A percentile compares a stretch with the other conserved stretches of the same genome.
Conservation (phyloP, 2,113 vertebrate genomes). For the Zosterops japonicus region DNA sequence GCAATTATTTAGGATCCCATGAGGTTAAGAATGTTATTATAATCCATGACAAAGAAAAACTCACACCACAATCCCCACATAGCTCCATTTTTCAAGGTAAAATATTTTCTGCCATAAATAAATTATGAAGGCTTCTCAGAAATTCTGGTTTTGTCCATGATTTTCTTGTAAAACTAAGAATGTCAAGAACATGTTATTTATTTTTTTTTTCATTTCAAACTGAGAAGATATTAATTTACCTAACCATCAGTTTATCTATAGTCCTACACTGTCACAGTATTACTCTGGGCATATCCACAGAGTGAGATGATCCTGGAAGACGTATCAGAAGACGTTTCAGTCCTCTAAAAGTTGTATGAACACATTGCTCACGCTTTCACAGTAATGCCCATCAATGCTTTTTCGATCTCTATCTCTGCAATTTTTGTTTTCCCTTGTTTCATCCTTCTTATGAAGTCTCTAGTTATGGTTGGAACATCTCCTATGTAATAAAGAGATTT, state of each 20-base stretch:
- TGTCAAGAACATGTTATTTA: not conserved
- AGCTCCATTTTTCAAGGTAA: not conserved
- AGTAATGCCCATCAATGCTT: not conserved
- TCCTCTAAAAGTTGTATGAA: not conserved
- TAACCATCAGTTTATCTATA: not conserved
- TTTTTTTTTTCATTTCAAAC: not conserved
- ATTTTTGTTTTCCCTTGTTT: not conserved
- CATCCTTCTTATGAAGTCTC: not conserved
- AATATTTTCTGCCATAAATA: not conserved
- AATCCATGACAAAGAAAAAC: not conserved
- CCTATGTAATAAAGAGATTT: not conserved
- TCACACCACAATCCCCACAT: not conserved
- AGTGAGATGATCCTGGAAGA: not conserved
- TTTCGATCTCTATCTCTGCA: not conserved
- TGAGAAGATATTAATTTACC: not conserved
- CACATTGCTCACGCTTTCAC: not conserved
- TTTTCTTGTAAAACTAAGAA: not conserved
- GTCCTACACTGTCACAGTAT: not conserved
- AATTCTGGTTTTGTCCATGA: not conserved
- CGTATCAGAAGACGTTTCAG: not conserved
- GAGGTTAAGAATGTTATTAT: not conserved
- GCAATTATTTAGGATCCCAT: not conserved
- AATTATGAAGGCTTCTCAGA: not conserved
- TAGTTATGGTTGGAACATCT: not conserved
- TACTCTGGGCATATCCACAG: not conserved